Conservation (phyloP, 2,113 vertebrate species). For the Rhegmatorhina hoffmannsi region DNA sequence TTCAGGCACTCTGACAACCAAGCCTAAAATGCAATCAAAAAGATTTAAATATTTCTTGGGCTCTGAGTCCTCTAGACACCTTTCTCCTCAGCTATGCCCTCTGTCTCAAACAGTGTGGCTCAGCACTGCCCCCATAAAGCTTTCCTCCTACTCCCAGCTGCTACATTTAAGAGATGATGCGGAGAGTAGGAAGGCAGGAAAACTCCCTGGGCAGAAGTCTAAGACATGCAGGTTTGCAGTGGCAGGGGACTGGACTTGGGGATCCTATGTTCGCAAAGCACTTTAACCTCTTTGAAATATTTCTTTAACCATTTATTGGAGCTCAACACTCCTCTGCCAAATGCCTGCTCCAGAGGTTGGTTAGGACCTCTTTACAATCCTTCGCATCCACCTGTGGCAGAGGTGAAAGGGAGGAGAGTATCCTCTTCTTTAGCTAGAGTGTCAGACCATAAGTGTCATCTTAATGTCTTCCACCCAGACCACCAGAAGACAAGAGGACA, state of each 20-base stretch:
- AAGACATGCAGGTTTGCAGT: background rate
- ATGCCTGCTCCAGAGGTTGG: background rate
- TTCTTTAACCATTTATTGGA: background rate
- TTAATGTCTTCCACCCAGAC: background rate
- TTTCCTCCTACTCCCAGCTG: background rate
- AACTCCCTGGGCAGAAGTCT: background rate
- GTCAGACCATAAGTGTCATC: background rate
- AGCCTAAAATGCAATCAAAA: background rate
- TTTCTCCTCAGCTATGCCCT: background rate
- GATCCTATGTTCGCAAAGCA: background rate
- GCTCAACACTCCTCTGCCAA: background rate
- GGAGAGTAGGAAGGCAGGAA: background rate
- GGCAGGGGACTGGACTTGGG: background rate
- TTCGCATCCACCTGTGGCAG: background rate
- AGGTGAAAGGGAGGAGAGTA: background rate
- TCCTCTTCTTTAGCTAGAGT: background rate
- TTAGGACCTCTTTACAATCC: background rate
- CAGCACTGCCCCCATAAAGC: background rate
- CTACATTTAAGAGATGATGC: background rate
- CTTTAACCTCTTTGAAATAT: background rate
- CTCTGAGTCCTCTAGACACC: background rate
- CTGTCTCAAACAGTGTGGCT: background rate
- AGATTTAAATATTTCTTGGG: background rate
- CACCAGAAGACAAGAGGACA: background rate
- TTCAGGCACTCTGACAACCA: rapidly evolving